Base-by-base conservation (phyloP, 2,797 vertebrate genomes). In the Nannoperca australis region DNA sequence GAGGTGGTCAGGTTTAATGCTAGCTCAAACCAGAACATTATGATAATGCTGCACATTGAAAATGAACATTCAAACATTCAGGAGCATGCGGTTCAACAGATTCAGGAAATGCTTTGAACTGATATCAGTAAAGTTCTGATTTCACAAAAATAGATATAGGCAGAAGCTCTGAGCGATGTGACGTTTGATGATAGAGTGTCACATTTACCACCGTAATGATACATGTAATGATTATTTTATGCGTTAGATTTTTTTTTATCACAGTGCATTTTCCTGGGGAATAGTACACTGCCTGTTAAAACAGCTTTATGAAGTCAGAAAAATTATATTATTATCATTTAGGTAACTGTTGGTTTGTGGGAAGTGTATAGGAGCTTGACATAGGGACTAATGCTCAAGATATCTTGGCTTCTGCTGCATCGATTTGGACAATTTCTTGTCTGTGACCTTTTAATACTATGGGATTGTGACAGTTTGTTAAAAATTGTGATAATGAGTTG, bases 11-110 rank as follows among this genome's bases (percentile, higher is more conserved):
- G 32, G 69, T 73, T 75, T 53, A 64, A 9, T 63, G 67, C 61
- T 40, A 22, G 50, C 72, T 71, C 60, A 40, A 72, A 81, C 27
- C 49, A 45, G 72, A 32, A 38, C 59, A 63, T 78, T 83, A 70
- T 82, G 64, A 60, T 83, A 70, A 74, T 63, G 27, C 13, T 40
- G 12, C 59, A 62, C 22, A 36, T 40, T 44, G 51, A 24, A 34
- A 38, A 66, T 70, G 44, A 24, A 70, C 70, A 56, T 77, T 60
- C 2, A 73, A 42, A 77, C 64, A 40, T 76, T 22, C 36, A 30
- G 54, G 20, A 44, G 60, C 32, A 65, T 34, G 51, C 44, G 12
- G 27, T 12, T 38, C 20, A 56, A 22, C 6, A 24, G 45, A 63
- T 54, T 45, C 17, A 53, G 42, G 40, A 40, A 63, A 55, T 44